Evolutionary conservation across 1,140 invertebrate species (phyloP), one percentile per base, ranked within the genome.

Genomic region (Drosophila lacteicornis): DNA sequence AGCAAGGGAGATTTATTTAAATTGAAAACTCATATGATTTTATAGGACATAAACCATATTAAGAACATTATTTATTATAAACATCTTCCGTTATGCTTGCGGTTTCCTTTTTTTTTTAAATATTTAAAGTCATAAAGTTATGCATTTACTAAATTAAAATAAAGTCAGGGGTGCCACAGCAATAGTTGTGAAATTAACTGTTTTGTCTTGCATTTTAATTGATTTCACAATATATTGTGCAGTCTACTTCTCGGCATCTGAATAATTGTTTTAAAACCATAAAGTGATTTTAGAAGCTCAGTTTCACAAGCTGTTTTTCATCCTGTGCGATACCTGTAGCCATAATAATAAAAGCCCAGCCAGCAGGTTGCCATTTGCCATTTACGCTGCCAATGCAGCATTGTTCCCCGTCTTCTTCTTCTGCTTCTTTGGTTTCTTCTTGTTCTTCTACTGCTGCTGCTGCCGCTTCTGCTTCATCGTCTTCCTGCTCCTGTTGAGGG

Each of bases 331-430:
- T 66, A 53, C 63, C 67, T 70, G 67, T 70, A 55, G 49, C 68
- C 79, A 85, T 90, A 90, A 90, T 90, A 90, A 90, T 90, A 90
- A 90, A 90, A 90, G 85, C 69, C 62, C 75, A 90, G 63, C 75
- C 79, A 73, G 84, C 83, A 87, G 75, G 80, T 83, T 83, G 70
- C 76, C 75, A 71, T 42, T 82, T 82, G 80, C 80, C 79, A 82
- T 75, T 79, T 79, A 79, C 58, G 67, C 75, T 82, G 79, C 77
- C 79, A 80, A 74, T 80, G 78, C 53, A 65, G 81, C 80, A 82
- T 82, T 79, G 80, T 78, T 82, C 56, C 45, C 49, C 63, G 67
- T 38, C 49, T 61, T 47, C 63, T 53, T 17, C 63, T 58, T 55
- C 55, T 55, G 60, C 51, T 79, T 47, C 55, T 61, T 36, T 47